These are phyloP conservation scores for Agelastica alni DNA, from an alignment of 2,888 invertebrate species.

Conservation along the genomic window DNA sequence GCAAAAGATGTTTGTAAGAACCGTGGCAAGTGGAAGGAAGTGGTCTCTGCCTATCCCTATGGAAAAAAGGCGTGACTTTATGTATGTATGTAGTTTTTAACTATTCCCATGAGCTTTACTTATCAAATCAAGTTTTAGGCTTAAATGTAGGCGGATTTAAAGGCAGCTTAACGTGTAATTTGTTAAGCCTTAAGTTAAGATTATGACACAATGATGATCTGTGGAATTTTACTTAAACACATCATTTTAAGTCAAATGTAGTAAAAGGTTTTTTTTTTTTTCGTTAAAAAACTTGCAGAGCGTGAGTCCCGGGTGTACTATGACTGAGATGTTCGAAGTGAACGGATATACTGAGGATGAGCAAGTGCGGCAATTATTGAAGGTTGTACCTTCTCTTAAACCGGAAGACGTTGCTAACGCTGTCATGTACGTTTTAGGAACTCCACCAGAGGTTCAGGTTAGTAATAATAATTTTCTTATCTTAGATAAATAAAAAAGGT, in stretches of 20 bases:
- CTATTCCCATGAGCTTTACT: too few relatives aligned
- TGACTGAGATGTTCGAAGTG: slow-evolving; percentile 37
- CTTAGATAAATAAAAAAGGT: too few relatives aligned
- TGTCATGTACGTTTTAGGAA: slow-evolving; percentile 38
- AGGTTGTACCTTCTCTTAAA: slow-evolving; percentile 29
- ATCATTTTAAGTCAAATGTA: neutral
- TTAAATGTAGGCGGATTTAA: too few relatives aligned
- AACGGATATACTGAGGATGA: slow-evolving; percentile 29
- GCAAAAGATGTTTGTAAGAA: too few relatives aligned
- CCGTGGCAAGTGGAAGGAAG: too few relatives aligned
- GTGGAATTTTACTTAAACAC: neutral
- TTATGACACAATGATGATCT: too few relatives aligned
- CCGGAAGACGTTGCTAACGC: slow-evolving; percentile 41
- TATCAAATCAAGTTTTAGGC: too few relatives aligned
- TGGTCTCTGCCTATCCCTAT: too few relatives aligned
- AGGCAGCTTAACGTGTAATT: too few relatives aligned
- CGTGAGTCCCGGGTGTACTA: slow-evolving; percentile 40
- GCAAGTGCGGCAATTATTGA: slow-evolving; percentile 24
- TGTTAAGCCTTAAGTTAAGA: too few relatives aligned
- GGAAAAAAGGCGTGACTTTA: too few relatives aligned
- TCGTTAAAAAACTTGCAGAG: slow-evolving; percentile 35
- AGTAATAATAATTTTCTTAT: slow-evolving; percentile 25
- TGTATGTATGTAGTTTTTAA: too few relatives aligned
- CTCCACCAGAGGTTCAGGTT: slow-evolving; percentile 39
- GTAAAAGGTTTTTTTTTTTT: neutral